Evolutionary conservation across 2,888 invertebrate genomes (phyloP), one percentile per base, ranked within the genome.

Genomic region (Synanthedon tipuliformis): DNA sequence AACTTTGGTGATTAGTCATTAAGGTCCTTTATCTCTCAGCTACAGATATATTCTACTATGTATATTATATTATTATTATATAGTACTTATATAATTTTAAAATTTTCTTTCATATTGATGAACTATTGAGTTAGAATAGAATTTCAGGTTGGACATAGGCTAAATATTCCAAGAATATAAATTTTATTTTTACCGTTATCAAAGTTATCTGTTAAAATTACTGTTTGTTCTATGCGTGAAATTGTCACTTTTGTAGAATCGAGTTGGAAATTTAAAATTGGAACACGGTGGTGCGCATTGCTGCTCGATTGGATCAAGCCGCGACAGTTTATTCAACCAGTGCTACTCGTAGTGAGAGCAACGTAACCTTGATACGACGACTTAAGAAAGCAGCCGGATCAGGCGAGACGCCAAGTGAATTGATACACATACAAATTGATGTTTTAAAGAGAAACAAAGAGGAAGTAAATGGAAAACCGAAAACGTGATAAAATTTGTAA

Each of bases 311-410:
- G 64, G 59, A 45, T 8, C n/a, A 45, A 45, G 45, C 45, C 15
- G 15, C 41, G 41, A 45, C n/a, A 45, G 12, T 34, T 34, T 45
- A 45, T 45, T 45, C 45, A 45, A 13, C 13, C 41, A 45, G 13
- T 27, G 27, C 13, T 12, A 45, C 12, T 61, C 62, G 63, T 67
- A 60, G 81, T 75, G 81, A 80, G 79, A 81, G 78, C 71, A 61
- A 45, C 60, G 61, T 71, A 78, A 78, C 79, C 78, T 81, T 80
- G 78, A 78, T 78, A 75, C 66, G 73, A 78, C 45, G 45, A 45
- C 34, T 10, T 34, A 34, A 45, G 85, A 85, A 85, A 85, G 85
- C 81, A 78, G 7, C 45, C 45, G 45, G 49, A 18, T 12, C 71
- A 68, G 64, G 53, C 60, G 63, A 71, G 68, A 69, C 68, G 66